phyloP scores from a whole-genome alignment of 2,888 invertebrate species.

The Cataglyphis rosenhaueri region DNA sequence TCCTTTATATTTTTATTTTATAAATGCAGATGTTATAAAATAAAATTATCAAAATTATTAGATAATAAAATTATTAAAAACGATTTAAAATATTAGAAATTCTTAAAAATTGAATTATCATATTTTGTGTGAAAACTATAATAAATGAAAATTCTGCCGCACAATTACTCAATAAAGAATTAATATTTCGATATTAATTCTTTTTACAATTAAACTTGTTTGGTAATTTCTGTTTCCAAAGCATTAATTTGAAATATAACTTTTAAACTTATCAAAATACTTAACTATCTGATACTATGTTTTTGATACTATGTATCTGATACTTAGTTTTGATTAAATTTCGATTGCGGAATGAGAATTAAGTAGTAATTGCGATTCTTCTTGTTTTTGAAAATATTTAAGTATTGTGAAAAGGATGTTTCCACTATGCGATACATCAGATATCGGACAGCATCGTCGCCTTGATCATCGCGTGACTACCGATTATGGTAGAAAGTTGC shows the following conservation, averaged over 20 bases:
- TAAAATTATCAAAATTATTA: not conserved
- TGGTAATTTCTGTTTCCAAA: not conserved
- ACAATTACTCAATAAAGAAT: not conserved
- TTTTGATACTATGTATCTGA: not conserved
- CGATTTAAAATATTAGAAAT: not conserved
- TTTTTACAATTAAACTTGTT: not conserved
- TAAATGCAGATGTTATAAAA: not conserved
- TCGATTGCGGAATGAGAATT: not conserved
- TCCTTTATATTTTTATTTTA: not conserved
- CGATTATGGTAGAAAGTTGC: slow-evolving; percentile 55
- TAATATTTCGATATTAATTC: not conserved
- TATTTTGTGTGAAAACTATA: not conserved
- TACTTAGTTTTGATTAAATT: not conserved
- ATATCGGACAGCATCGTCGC: slow-evolving; percentile 18
- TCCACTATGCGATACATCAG: slow-evolving; percentile 28
- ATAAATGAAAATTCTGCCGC: not conserved
- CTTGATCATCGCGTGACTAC: slow-evolving; percentile 47
- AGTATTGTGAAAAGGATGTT: slow-evolving; percentile 27
- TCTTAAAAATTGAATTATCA: not conserved
- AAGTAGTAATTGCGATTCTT: not conserved
- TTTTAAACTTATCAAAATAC: not conserved
- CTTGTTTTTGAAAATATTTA: not conserved
- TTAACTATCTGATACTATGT: not conserved
- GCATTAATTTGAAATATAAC: not conserved
- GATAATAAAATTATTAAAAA: not conserved